Evolutionary conservation across 2,797 vertebrate genomes (phyloP), one percentile per base, ranked within the genome.

Genomic region (Xerus rutilus): DNA sequence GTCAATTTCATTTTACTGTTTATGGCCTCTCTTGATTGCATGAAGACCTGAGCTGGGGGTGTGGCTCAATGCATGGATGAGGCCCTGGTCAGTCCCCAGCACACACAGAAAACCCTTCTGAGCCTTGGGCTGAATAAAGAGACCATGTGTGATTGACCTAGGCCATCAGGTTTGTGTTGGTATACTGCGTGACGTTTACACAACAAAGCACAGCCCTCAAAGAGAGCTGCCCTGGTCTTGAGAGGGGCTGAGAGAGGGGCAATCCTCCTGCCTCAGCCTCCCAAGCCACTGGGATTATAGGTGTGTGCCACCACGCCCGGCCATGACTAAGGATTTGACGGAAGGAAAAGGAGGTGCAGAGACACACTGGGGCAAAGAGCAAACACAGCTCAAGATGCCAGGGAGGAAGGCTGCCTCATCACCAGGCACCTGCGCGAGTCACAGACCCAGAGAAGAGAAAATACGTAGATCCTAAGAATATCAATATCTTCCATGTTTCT

Each of bases 391-490:
- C 1, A 8, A n/a, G 7, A 10, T 10, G 25, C 54, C 35, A 7
- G 0, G 52, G 49, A 32, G 13, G 32, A 45, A 28, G 20, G 54
- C 39, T 54, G 28, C 9, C 84, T 70, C 8, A 2, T 28, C 7
- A 1, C 85, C 74, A 77, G 72, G 32, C 54, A 35, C 45, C 74
- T 32, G 25, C 49, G 14, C 35, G 35, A 52, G 20, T 43, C 5
- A 1, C 12, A 43, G 35, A 10, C 13, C 35, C 25, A 43, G 45
- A 39, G 47, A 59, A 35, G 79, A 72, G 28, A 83, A 62, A 62
- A 12, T 1, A 21, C 35, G 4, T 0, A 7, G 45, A 25, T 30
- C 23, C 5, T 0, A 35, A 23, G n/a, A n/a, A 39, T 4, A 3
- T 54, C 2, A 4, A 20, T 1, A 14, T 8, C 39, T 43, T 35